Evolutionary conservation across 30 jellyfish, hydroid and myxozoan species (phyloP).

Genomic region (Mastigias papua): DNA sequence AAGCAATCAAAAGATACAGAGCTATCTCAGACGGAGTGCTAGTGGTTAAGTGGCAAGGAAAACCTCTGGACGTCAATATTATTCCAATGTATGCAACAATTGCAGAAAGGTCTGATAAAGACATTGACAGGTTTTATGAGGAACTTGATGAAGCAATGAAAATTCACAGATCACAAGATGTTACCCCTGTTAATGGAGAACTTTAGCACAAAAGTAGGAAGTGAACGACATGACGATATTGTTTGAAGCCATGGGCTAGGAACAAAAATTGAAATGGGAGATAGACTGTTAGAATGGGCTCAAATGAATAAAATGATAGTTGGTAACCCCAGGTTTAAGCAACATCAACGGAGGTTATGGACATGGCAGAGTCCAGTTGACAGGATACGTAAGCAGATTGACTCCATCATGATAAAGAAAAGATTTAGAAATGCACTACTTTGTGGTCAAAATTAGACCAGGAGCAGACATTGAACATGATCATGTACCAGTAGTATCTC

Average conservation of each 20-base stretch:
- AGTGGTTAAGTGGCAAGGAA: conserved; percentile 10
- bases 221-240: not conserved
- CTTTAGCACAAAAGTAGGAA: conserved; percentile 41
- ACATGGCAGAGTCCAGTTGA: conserved; percentile 61
- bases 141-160: conserved; percentile 5
- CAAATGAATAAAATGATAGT: conserved; percentile 6
- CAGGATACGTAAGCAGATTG: conserved; percentile 12
- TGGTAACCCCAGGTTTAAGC: conserved; percentile 23
- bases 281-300: conserved; percentile 40
- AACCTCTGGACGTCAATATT: conserved; percentile 3
- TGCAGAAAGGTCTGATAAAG: not conserved
- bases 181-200: conserved; percentile 29
- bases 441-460: conserved; percentile 25
- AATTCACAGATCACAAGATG: conserved; percentile 12
- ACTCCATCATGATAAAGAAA: conserved; percentile 11
- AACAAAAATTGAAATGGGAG: conserved; percentile 23
- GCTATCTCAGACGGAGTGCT: conserved; percentile 4
- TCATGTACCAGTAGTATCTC: conserved; percentile 41
- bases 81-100: conserved; percentile 55
- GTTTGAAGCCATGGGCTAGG: conserved; percentile 40
- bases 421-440: conserved; percentile 6
- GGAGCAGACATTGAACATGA: conserved; percentile 65
- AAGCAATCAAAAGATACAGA: conserved; percentile 2
- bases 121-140: not conserved
- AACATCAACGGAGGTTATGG: conserved; percentile 37